Conservation (phyloP, 2,113 vertebrate genomes). For the Toxostoma redivivum region DNA sequence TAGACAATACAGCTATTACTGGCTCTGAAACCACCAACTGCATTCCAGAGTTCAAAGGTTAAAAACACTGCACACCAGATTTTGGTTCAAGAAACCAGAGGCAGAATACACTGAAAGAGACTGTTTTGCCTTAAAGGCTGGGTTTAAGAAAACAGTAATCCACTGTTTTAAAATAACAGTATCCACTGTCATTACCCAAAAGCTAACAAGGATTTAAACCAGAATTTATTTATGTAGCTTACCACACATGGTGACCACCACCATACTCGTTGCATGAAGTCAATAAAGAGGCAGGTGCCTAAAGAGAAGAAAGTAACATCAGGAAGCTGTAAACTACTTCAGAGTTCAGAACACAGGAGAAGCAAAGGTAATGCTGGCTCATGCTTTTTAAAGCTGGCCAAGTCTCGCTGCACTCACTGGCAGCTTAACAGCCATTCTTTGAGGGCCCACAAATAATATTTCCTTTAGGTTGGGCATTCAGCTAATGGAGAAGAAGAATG, state of each 20-base stretch:
- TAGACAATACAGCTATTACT: neutral
- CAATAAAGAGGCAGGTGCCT: slow-evolving; percentile 54
- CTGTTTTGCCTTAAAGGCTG: neutral
- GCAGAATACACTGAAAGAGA: neutral
- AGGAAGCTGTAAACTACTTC: neutral
- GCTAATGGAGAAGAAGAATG: neutral
- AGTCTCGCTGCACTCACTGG: neutral
- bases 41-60: neutral
- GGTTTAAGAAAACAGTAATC: neutral
- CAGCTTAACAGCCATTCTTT: neutral
- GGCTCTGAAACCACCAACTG: neutral
- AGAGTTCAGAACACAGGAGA: neutral
- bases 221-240: neutral
- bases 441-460: neutral
- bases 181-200: neutral
- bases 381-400: neutral
- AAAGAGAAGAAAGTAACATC: neutral
- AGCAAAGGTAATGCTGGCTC: neutral
- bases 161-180: neutral
- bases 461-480: neutral
- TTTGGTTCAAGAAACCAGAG: neutral
- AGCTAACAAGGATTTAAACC: neutral
- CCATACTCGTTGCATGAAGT: slow-evolving; percentile 29
- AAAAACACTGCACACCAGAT: neutral
- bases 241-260: slow-evolving; percentile 64